Base-by-base conservation (phyloP, 2,113 vertebrate genomes). In the Rhabdomys dilectus region DNA sequence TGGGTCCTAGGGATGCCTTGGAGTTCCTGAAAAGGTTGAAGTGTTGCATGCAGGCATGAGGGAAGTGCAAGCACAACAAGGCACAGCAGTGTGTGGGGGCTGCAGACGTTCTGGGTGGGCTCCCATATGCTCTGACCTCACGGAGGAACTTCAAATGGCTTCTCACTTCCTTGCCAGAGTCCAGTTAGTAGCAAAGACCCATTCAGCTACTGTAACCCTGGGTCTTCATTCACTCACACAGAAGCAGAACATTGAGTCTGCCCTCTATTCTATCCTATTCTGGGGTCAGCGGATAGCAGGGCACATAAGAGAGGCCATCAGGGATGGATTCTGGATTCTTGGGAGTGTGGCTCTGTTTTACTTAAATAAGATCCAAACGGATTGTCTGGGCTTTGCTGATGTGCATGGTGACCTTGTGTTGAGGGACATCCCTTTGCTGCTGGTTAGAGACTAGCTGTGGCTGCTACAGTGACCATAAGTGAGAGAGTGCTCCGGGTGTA, bases 11-110 rank as follows among this genome's bases (percentile, higher is more conserved):
- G 96, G 95, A 97, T 96, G 97, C 96, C 97, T 98, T 84, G 31
- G 94, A 94, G 97, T 98, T 98, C 96, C 96, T 86, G 97, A 96
- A 98, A 98, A 98, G 97, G 98, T 98, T 98, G 97, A 98, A 98
- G 81, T 80, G 93, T 84, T 95, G 95, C 95, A 84, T 84, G 58
- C 93, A 15, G 96, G 94, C 87, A 94, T 92, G 82, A 97, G 96
- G 97, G 72, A 91, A 93, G 89, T 39, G 88, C 66, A 96, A 95
- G 92, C n/a, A 24, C 11, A 39, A n/a, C 1, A 13, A 3, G 5
- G 2, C 6, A 0, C 4, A 19, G 13, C 39, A 39, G 39, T 5
- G 0, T n/a, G 22, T 2, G 1, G 0, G 70, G 21, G 22, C 16
- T 34, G 1, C 26, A 34, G 17, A 39, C 64, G 24, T 89, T 36